phyloP scores from a whole-genome alignment of 2,888 invertebrate genomes.

The Lycophotia porphyrea region DNA sequence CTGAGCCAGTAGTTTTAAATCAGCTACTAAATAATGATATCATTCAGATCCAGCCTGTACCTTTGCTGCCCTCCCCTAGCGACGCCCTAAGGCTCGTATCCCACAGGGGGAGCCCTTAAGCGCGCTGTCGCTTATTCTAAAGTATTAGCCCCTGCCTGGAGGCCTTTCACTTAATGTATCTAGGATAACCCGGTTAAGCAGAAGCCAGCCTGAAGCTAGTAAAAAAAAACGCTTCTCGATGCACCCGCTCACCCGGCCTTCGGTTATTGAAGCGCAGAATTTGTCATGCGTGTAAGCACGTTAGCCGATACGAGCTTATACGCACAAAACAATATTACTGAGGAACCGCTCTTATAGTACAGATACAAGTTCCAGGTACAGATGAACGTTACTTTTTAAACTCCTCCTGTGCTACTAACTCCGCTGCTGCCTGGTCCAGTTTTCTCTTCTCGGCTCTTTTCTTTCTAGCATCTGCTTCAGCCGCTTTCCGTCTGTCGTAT shows the following conservation, averaged over 20 bases:
- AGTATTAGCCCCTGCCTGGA: too few relatives aligned
- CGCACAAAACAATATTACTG: not conserved
- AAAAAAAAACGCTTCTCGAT: not conserved
- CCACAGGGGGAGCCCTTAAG: too few relatives aligned
- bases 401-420: slow-evolving; percentile 79
- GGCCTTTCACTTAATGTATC: too few relatives aligned
- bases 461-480: slow-evolving; percentile 79
- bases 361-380: not conserved
- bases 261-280: not conserved
- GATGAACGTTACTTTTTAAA: slow-evolving; percentile 74
- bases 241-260: not conserved
- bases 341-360: not conserved
- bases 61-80: too few relatives aligned
- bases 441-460: slow-evolving; percentile 80
- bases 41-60: too few relatives aligned
- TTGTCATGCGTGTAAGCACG: not conserved
- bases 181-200: too few relatives aligned
- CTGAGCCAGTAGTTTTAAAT: too few relatives aligned
- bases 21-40: too few relatives aligned
- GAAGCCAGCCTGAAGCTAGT: too few relatives aligned
- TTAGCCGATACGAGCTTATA: not conserved
- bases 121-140: too few relatives aligned
- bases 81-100: too few relatives aligned
- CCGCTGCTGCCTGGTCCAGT: slow-evolving; percentile 78
- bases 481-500: slow-evolving; percentile 84